Percentiles rank a stretch among this genome's conserved stretches.
Conservation (phyloP, 2,797 vertebrate species). For the Bradypodion pumilum region DNA sequence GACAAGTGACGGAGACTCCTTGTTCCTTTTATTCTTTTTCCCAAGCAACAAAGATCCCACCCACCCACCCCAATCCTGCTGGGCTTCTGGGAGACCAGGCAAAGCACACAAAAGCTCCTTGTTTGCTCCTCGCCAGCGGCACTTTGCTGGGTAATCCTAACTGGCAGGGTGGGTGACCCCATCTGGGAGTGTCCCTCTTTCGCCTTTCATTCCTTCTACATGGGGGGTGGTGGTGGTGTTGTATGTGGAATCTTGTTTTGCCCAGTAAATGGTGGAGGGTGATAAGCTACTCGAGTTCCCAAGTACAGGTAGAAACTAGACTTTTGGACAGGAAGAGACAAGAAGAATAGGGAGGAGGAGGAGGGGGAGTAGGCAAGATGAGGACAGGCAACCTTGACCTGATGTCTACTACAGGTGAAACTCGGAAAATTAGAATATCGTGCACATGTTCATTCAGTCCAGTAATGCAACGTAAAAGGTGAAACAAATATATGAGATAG, state of each 20-base stretch:
- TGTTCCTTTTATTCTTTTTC: slow-evolving; percentile 13
- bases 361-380: neutral
- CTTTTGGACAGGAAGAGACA: neutral
- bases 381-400: no score
- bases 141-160: slow-evolving; percentile 57
- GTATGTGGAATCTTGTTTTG: neutral
- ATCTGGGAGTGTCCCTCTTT: slow-evolving; percentile 26
- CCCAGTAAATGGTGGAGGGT: neutral
- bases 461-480: no score
- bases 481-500: no score
- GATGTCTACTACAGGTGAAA: no score
- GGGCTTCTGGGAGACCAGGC: slow-evolving; percentile 30
- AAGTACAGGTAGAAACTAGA: neutral
- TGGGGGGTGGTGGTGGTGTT: neutral
- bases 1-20: slow-evolving; percentile 10
- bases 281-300: neutral
- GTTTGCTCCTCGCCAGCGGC: slow-evolving; percentile 32
- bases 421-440: no score
- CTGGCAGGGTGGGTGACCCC: slow-evolving; percentile 60
- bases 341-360: neutral
- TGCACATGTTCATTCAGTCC: no score
- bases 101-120: slow-evolving; percentile 30
- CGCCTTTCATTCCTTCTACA: slow-evolving; percentile 33
- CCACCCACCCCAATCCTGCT: slow-evolving; percentile 2
- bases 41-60: slow-evolving; percentile 17